Conservation (phyloP, 2,113 vertebrate species). For the Oenanthe oenanthe region DNA sequence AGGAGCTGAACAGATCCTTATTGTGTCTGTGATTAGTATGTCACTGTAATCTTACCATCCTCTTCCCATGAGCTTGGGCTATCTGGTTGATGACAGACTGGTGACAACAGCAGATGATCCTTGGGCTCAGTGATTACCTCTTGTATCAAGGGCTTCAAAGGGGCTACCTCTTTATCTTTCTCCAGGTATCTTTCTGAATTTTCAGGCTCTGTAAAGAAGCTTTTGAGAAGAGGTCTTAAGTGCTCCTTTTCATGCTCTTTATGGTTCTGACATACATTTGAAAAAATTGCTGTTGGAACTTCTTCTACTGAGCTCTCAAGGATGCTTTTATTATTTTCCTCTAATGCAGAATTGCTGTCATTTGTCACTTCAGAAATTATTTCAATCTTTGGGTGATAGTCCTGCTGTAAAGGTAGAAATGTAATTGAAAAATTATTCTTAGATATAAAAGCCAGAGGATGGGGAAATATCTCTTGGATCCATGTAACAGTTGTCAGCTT, state of each 20-base stretch:
- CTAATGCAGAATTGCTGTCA: slow-evolving; percentile 1
- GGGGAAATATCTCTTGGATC: not conserved
- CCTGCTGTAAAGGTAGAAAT: slow-evolving; percentile 43
- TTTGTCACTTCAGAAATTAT: slow-evolving; percentile 72
- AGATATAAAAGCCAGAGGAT: not conserved
- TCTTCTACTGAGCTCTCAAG: not conserved
- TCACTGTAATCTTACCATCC: not conserved
- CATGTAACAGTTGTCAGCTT: not conserved
- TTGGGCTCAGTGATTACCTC: slow-evolving; percentile 38
- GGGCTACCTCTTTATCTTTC: not conserved
- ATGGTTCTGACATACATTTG: not conserved
- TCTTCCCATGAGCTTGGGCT: not conserved
- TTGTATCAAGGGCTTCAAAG: slow-evolving; percentile 52
- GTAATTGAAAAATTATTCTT: not conserved
- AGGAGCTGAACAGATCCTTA: not conserved
- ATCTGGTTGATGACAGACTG: not conserved
- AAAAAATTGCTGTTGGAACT: slow-evolving; percentile 12
- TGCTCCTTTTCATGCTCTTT: not conserved
- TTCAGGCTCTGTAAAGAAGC: not conserved
- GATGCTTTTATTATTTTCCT: not conserved
- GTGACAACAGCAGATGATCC: not conserved
- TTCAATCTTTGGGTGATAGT: slow-evolving; percentile 78
- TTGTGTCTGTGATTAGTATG: not conserved
- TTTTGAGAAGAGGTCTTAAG: not conserved
- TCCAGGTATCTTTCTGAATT: not conserved